Percentiles rank a stretch among this genome's conserved stretches.
Evolutionary conservation across 2,888 invertebrate species (phyloP).

Genomic region (Chrysina gloriosa): DNA sequence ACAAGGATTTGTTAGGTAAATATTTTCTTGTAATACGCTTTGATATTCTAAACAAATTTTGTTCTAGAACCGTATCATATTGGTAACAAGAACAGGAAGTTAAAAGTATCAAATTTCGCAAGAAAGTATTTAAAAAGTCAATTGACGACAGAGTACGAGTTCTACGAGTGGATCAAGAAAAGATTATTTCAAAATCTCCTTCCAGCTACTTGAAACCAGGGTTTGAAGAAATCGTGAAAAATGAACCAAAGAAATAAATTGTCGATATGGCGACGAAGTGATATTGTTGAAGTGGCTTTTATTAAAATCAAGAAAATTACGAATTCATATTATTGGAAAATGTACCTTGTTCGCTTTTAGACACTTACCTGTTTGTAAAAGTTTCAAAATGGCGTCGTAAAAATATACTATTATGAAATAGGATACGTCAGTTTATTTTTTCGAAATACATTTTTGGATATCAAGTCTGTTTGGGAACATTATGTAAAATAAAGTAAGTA

Average conservation of each 20-base stretch:
- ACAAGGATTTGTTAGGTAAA: constrained; percentile 67
- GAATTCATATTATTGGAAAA: too few species aligned
- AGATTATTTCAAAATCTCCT: constrained; percentile 62
- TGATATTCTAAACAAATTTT: too few species aligned
- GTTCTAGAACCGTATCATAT: constrained; percentile 61
- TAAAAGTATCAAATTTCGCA: constrained; percentile 54
- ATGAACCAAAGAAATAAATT: not conserved
- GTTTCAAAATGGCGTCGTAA: too few species aligned
- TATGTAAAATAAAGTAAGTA: not conserved
- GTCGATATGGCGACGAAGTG: not conserved
- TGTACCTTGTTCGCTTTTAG: too few species aligned
- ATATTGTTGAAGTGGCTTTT: too few species aligned
- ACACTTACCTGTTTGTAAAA: too few species aligned
- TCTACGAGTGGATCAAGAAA: constrained; percentile 70
- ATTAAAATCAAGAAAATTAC: too few species aligned
- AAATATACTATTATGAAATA: too few species aligned
- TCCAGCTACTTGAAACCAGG: not conserved
- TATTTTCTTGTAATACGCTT: constrained; percentile 40
- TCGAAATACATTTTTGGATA: too few species aligned
- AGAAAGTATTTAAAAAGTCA: constrained; percentile 58
- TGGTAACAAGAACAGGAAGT: constrained; percentile 60
- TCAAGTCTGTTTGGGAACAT: too few species aligned
- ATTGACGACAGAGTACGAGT: constrained; percentile 68
- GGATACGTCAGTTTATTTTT: too few species aligned
- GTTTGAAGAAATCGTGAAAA: not conserved